Base-by-base conservation (phyloP, 53 echinoderm and acorn worm species). In the Pentamera pediparva region DNA sequence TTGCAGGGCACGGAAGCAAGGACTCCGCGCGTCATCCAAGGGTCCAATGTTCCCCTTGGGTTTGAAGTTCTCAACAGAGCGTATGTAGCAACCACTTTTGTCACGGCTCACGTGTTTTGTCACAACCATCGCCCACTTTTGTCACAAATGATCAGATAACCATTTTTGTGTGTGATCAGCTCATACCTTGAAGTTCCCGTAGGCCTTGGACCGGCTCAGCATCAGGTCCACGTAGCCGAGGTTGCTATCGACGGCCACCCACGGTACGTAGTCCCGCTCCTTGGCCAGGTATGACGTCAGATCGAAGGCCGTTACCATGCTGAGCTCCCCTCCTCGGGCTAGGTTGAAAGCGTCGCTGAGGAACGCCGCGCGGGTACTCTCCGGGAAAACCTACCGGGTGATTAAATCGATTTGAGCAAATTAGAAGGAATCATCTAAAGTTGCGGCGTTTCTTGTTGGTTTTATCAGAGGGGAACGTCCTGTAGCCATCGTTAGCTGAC, bases 311-410 rank as follows among this genome's bases (percentile, higher is more conserved):
- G 76, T 81, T 19, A 84, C 75, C 43, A 75, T 81, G 52, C 78
- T 78, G 43, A 93, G 28, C 31, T 83, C 50, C n/a, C 93, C 93
- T 12, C 86, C 74, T 53, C 71, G 59, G 7, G 89, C 93, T n/a
- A 93, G 75, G 30, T 75, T 84, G 60, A 93, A 92, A 4, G 93
- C 89, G 30, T 93, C 93, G 56, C 85, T 83, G 61, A 93, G 80
- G 0, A 93, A 81, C 1, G 89, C 69, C 8, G 86, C 89, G 59
- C 89, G 71, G 53, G 72, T 89, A 26, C 72, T 76, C 12, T 55
- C 62, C 4, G 92, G 78, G 49, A 92, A 82, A 4, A 80, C 83
- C 92, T 89, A 63, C 5, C 3, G 27, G 20, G 27, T 25, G 28
- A 73, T 8, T 22, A 34, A 37, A 9, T 75, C 7, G 9, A 50